These are phyloP conservation scores for Formica selysi DNA, from an alignment of 1,140 invertebrate genomes.

Conservation along the genomic window DNA sequence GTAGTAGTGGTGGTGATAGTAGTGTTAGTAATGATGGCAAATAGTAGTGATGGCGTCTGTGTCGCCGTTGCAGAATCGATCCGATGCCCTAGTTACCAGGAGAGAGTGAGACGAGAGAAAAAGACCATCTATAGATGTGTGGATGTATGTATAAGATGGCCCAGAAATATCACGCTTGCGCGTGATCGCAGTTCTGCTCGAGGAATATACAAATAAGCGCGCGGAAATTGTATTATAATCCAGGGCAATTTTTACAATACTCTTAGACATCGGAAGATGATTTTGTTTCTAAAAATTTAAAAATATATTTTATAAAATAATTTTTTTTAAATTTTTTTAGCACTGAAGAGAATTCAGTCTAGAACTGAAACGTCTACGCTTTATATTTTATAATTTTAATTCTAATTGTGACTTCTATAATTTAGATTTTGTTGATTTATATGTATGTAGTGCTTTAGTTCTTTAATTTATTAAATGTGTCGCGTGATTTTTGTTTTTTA, in stretches of 20 bases:
- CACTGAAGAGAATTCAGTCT: too few relatives aligned
- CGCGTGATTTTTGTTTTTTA: too few relatives aligned
- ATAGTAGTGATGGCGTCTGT: constrained; percentile 59
- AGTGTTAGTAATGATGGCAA: constrained; percentile 22
- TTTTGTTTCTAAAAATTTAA: not conserved
- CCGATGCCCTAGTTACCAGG: constrained; percentile 82
- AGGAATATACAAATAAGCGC: not conserved
- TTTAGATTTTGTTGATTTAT: too few relatives aligned
- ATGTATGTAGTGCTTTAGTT: too few relatives aligned
- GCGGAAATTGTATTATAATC: constrained; percentile 3
- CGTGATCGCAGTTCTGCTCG: not conserved
- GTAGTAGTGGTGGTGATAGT: not conserved
- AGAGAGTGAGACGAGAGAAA: constrained; percentile 73
- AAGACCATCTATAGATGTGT: constrained; percentile 24
- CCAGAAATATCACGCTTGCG: constrained; percentile 2
- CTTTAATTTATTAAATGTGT: too few relatives aligned
- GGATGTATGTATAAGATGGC: not conserved
- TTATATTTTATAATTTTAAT: too few relatives aligned
- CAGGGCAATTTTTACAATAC: not conserved
- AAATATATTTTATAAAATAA: not conserved
- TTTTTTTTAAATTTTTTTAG: too few relatives aligned
- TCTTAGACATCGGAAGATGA: not conserved
- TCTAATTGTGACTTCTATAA: too few relatives aligned
- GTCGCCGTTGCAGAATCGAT: constrained; percentile 81
- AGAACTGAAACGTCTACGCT: too few relatives aligned